Percentiles rank a stretch among this genome's conserved stretches.
Conservation (phyloP, 2,888 invertebrate species). For the Allolobophora icterica region DNA sequence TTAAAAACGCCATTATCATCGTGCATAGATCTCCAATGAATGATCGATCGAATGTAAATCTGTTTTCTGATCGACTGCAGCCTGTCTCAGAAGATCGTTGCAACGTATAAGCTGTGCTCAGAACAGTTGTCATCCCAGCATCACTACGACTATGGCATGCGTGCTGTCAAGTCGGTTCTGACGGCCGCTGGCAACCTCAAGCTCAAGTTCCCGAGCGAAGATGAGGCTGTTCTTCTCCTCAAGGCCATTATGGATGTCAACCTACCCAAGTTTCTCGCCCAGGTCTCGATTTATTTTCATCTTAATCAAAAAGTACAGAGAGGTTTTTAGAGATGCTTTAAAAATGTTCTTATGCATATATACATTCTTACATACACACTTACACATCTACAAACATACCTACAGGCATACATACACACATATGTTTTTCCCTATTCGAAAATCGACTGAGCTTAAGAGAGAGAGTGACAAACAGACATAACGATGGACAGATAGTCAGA, state of each 20-base stretch:
- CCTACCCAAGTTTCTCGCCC: conserved; percentile 65
- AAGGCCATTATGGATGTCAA: conserved; percentile 67
- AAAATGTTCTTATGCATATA: no score
- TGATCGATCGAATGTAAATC: background rate
- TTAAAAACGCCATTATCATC: no score
- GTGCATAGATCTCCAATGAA: no score
- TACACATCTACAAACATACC: no score
- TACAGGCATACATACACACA: no score
- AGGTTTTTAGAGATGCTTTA: background rate
- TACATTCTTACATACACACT: no score
- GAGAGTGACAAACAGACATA: no score
- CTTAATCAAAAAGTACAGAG: background rate
- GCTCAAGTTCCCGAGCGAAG: conserved; percentile 62
- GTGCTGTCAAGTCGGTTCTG: conserved; percentile 66
- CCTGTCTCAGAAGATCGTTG: conserved; percentile 65
- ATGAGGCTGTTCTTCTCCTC: conserved; percentile 64
- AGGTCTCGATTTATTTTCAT: conserved; percentile 53
- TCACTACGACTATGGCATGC: conserved; percentile 69
- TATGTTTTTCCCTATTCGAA: no score
- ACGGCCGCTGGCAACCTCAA: conserved; percentile 66
- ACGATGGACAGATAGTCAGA: no score
- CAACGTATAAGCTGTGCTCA: conserved; percentile 65
- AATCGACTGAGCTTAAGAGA: no score
- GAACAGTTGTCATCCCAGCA: conserved; percentile 66
- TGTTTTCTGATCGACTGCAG: conserved; percentile 49